Evolutionary conservation across 2,888 invertebrate genomes (phyloP).

Genomic region (Lasioglossum pauxillum): DNA sequence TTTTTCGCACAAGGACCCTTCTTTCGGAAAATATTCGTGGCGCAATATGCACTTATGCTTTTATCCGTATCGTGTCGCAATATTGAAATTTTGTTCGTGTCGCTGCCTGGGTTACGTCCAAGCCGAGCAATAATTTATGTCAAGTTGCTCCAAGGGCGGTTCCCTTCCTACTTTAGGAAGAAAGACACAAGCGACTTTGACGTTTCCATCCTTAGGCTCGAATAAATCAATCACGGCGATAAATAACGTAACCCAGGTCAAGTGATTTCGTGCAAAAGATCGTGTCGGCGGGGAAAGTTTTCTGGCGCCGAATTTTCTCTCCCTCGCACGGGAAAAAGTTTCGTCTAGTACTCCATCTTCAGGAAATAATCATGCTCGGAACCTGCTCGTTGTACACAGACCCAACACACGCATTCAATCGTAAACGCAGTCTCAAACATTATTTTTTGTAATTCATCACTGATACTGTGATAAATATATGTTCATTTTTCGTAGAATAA

Average conservation of each 20-base stretch:
- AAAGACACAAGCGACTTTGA: not conserved
- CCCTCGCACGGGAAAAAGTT: not conserved
- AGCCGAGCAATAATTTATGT: slow-evolving; percentile 10
- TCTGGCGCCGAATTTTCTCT: not conserved
- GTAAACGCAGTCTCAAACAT: not conserved
- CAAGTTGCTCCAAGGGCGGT: not conserved
- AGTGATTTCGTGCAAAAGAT: not conserved
- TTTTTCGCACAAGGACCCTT: not conserved
- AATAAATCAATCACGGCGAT: slow-evolving; percentile 6
- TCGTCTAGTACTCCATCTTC: not conserved
- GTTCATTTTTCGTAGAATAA: not conserved
- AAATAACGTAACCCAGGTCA: slow-evolving; percentile 2
- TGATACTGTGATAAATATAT: not conserved
- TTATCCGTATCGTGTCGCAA: not conserved
- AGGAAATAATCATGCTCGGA: not conserved
- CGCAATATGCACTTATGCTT: not conserved
- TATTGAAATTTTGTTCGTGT: slow-evolving; percentile 9
- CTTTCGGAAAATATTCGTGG: not conserved
- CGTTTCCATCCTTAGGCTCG: slow-evolving; percentile 6
- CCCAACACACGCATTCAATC: not conserved
- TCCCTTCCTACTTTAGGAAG: not conserved
- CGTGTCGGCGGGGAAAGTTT: not conserved
- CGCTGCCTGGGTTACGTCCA: not conserved
- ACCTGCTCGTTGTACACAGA: not conserved
- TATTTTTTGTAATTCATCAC: not conserved